Conservation (phyloP, 2,113 vertebrate species). For the Lophotis ruficrista region DNA sequence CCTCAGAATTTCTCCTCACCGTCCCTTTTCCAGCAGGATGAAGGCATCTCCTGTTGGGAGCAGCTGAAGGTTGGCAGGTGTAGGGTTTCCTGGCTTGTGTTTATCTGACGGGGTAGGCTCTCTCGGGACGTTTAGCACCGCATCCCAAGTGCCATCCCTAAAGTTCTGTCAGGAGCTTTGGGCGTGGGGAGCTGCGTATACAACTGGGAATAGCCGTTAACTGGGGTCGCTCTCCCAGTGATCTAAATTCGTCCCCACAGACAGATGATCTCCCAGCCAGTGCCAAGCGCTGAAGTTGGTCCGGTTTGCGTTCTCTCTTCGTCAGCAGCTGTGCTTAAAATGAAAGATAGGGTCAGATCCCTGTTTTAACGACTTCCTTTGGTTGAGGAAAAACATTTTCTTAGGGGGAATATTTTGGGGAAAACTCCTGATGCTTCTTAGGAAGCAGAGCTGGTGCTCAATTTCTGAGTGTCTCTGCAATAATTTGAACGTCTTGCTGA, state of each 20-base stretch:
- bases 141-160: not conserved
- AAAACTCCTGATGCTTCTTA: not conserved
- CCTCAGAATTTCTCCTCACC: not conserved
- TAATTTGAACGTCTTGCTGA: not conserved
- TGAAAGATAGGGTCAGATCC: not conserved
- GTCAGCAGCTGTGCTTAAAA: not conserved
- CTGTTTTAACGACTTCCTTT: not conserved
- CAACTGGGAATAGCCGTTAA: not conserved
- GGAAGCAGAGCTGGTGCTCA: not conserved
- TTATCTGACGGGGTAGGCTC: not conserved
- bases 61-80: not conserved
- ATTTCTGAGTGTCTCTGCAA: not conserved
- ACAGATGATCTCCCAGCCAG: not conserved
- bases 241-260: not conserved
- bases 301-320: not conserved
- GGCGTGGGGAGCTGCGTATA: rapidly evolving
- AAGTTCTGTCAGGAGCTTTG: not conserved
- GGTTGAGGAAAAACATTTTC: not conserved
- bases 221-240: not conserved
- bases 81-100: not conserved
- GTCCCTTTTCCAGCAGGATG: not conserved
- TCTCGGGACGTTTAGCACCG: not conserved
- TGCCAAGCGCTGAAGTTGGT: not conserved
- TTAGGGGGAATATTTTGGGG: not conserved
- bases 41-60: not conserved